A percentile compares a stretch with the other conserved stretches of the same genome.
phyloP scores from a whole-genome alignment of 2,888 invertebrate species.

The Terebella lapidaria region DNA sequence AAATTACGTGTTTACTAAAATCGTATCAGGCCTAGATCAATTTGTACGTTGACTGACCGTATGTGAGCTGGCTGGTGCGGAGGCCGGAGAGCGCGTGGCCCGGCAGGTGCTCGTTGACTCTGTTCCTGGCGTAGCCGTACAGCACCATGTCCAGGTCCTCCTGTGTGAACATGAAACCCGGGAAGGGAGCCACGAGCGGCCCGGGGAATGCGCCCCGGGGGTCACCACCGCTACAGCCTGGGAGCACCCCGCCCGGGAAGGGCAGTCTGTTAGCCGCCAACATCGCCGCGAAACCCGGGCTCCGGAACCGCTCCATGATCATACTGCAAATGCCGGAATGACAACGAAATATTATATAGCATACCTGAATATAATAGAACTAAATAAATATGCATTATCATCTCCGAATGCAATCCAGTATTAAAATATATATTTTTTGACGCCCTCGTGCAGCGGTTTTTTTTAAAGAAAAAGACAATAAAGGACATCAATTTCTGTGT shows the following conservation, averaged over 20 bases:
- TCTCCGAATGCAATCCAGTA: no score
- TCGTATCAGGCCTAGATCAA: no score
- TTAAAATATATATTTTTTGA: no score
- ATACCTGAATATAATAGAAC: no score
- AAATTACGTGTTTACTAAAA: no score
- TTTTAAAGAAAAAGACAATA: no score
- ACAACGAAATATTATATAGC: no score
- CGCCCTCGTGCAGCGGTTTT: no score
- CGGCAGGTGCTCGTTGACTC: constrained; percentile 27
- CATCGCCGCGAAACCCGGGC: neutral
- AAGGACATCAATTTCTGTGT: no score
- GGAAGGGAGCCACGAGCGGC: constrained; percentile 5
- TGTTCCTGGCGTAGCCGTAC: constrained; percentile 42
- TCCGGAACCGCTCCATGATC: neutral
- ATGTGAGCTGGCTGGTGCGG: constrained; percentile 39
- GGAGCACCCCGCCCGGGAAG: neutral
- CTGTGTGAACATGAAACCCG: constrained; percentile 25
- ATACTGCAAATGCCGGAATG: no score
- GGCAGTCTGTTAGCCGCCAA: neutral
- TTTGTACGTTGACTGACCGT: no score
- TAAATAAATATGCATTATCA: no score
- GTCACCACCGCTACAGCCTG: neutral
- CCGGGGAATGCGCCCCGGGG: neutral
- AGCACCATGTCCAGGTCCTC: constrained; percentile 47
- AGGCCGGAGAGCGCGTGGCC: constrained; percentile 47